Percentiles rank a stretch among this genome's conserved stretches.
Conservation (phyloP, 2,113 vertebrate genomes). For the Takifugu bimaculatus region DNA sequence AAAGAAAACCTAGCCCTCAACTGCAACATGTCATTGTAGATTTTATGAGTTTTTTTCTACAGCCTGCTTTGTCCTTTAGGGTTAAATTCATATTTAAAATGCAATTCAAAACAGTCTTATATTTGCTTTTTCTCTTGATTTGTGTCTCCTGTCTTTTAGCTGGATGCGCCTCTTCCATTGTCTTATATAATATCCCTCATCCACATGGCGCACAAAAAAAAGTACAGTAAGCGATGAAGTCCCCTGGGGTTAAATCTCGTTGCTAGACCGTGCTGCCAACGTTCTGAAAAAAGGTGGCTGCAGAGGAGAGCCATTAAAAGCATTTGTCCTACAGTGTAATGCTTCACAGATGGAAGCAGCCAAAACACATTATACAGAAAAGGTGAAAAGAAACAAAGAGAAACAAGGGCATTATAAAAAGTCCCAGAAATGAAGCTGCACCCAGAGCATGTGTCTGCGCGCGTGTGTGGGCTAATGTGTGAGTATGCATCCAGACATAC, state of each 20-base stretch:
- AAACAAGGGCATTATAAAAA: slow-evolving; percentile 7
- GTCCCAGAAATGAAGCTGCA: background rate
- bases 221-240: slow-evolving; percentile 18
- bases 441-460: slow-evolving; percentile 12
- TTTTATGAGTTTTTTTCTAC: no score
- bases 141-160: background rate
- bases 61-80: no score
- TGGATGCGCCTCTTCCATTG: slow-evolving; percentile 3
- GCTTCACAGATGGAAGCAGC: background rate
- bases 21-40: no score
- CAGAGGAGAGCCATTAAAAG: background rate
- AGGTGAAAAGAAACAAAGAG: background rate
- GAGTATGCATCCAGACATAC: slow-evolving; percentile 12
- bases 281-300: slow-evolving; percentile 4
- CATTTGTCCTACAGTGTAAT: slow-evolving; percentile 1
- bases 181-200: slow-evolving; percentile 17
- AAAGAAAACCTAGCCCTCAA: no score
- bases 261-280: slow-evolving; percentile 4
- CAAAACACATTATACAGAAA: slow-evolving; percentile 1
- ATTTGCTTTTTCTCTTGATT: background rate
- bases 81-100: no score
- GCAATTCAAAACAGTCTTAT: no score
- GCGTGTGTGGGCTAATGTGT: slow-evolving; percentile 15
- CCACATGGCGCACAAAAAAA: background rate
- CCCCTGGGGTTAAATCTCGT: slow-evolving; percentile 2